These are phyloP conservation scores for Stictonetta naevosa DNA, from an alignment of 2,113 vertebrate species.

Conservation along the genomic window DNA sequence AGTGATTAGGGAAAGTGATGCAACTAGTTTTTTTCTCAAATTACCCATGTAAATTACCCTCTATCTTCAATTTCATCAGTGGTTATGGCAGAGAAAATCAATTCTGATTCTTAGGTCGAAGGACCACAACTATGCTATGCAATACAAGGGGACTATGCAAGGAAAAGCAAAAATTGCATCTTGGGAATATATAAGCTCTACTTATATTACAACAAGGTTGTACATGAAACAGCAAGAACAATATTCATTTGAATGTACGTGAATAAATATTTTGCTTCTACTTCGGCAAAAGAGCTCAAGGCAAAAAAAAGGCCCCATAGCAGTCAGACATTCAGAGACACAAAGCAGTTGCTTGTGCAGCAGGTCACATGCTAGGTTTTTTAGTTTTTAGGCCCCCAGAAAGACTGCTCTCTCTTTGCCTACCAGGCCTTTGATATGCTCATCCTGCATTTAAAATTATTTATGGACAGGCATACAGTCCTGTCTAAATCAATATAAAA, in stretches of 20 bases:
- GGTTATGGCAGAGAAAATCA: neutral
- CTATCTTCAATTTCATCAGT: neutral
- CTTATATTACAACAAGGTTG: conserved; percentile 5
- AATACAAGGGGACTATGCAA: neutral
- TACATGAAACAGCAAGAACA: conserved; percentile 21
- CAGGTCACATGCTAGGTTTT: neutral
- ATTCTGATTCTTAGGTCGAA: neutral
- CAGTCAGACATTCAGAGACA: neutral
- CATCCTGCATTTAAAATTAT: conserved; percentile 32
- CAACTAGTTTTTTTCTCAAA: neutral
- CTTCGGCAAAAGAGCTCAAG: conserved; percentile 34
- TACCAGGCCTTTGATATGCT: neutral
- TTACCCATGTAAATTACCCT: neutral
- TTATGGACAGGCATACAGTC: conserved; percentile 33
- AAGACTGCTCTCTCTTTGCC: conserved; percentile 38
- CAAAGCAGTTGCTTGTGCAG: neutral
- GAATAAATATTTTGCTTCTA: conserved; percentile 38
- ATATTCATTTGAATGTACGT: conserved; percentile 22
- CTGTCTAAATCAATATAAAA: conserved; percentile 1
- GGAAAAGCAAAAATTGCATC: neutral
- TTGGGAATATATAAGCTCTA: neutral
- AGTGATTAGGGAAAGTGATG: neutral
- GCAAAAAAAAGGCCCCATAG: neutral
- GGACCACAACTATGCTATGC: neutral
- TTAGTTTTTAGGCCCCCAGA: neutral